A percentile compares a stretch with the other conserved stretches of the same genome.
phyloP scores from a whole-genome alignment of 2,888 invertebrate species.

The Clitarchus hookeri region DNA sequence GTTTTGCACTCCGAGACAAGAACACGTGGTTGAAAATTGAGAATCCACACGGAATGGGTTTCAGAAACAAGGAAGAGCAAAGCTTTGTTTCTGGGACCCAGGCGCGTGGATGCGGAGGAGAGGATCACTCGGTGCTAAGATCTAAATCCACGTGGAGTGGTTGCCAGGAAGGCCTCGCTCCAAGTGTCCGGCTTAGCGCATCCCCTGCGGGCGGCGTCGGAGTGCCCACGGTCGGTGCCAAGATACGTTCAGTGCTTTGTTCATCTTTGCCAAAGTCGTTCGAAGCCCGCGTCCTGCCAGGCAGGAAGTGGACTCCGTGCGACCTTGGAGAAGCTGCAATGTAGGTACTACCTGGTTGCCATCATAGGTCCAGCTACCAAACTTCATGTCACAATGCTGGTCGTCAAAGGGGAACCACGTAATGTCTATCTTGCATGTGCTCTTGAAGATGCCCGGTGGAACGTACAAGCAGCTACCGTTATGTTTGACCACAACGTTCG shows the following conservation, averaged over 20 bases:
- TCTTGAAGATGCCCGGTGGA: conserved; percentile 99
- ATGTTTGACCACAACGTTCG: conserved; percentile 98
- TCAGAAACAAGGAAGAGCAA: not conserved
- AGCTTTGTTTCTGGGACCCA: not conserved
- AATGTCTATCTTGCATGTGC: conserved; percentile 99
- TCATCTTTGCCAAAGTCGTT: conserved; percentile 2
- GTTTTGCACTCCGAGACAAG: not conserved
- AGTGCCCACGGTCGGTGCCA: not conserved
- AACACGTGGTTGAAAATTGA: not conserved
- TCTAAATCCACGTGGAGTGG: no score
- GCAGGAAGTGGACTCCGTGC: conserved; percentile 21
- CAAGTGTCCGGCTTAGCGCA: no score
- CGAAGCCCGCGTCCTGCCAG: conserved; percentile 86
- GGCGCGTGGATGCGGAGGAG: not conserved
- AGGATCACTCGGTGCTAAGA: no score
- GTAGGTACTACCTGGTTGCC: conserved; percentile 80
- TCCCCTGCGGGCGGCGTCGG: not conserved
- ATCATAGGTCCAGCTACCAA: conserved; percentile 99
- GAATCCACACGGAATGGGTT: not conserved
- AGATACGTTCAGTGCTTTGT: conserved; percentile 14
- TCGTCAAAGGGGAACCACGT: conserved; percentile 99
- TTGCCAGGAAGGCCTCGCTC: no score
- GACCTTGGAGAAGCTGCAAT: conserved; percentile 24
- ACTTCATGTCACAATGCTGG: conserved; percentile 99
- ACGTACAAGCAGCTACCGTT: conserved; percentile 99